Base-by-base conservation (phyloP, 2,888 invertebrate genomes). In the Hemistola chrysoprasaria region DNA sequence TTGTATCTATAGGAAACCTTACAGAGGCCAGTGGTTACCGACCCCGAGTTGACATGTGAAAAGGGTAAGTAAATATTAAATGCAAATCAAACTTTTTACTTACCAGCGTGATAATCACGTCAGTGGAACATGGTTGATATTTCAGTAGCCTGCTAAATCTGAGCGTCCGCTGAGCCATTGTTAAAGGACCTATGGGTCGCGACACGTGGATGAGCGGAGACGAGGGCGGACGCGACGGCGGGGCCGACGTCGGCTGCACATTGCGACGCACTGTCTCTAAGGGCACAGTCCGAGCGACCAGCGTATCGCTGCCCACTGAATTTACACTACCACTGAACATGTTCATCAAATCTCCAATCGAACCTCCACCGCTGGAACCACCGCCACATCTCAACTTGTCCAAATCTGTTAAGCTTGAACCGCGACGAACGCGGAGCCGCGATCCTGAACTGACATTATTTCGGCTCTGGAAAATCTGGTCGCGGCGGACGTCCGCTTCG, bases 291-390 rank as follows among this genome's bases (percentile, higher is more conserved):
- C 92, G 89, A 5, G 94, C 94, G 25, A 95, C 91, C 54, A 94
- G 74, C 30, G 92, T 92, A 59, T 94, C 94, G 73, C 94, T 93
- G 8, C 93, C 90, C 1, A 94, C 90, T 56, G 93, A 94, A 88
- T 92, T 93, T 47, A 90, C 92, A 65, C 92, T 92, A 23, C 93
- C 93, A 46, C 94, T 94, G 63, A 93, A 94, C 67, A 92, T 92
- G 73, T 95, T 95, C 95, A 95, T 95, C 59, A 95, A 79, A 71
- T 95, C 95, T 1, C 95, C 95, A 29, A 95, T 94, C 57, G 94
- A 94, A 8, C 92, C 93, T 9, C 90, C 85, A 2, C 85, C 81
- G 45, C 83, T 87, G 0, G 87, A 83, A 1, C 85, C 78, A 6
- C 72, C 80, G 16, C 79, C 71, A 36, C 77, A 88, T 40, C 91